Percentiles rank a stretch among this genome's conserved stretches.
Conservation (phyloP, 2,888 invertebrate genomes). For the Flabesymbios commensalis region DNA sequence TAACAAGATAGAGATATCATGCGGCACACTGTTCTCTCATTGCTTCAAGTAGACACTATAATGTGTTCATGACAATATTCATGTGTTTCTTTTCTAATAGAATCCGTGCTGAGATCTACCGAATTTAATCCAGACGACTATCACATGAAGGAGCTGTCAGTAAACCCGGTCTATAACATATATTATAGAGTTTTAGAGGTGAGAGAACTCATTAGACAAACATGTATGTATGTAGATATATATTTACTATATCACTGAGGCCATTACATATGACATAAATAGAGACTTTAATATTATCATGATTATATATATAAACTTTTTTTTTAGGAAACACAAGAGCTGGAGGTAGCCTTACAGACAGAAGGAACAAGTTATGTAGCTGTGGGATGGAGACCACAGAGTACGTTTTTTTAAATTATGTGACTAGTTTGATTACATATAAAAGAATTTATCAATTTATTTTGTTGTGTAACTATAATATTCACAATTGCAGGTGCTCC, state of each 20-base stretch:
- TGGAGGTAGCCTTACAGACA: conserved; percentile 85
- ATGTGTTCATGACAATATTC: background rate
- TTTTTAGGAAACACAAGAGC: conserved; percentile 67
- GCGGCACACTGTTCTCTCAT: background rate
- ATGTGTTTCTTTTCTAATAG: background rate
- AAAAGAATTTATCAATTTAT: too few relatives aligned
- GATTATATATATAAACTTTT: too few relatives aligned
- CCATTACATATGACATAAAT: too few relatives aligned
- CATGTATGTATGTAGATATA: too few relatives aligned
- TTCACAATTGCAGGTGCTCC: too few relatives aligned
- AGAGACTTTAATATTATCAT: too few relatives aligned
- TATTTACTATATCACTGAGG: too few relatives aligned
- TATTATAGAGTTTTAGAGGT: conserved; percentile 83
- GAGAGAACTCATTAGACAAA: too few relatives aligned
- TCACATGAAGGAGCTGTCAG: conserved; percentile 73
- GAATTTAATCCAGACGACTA: conserved; percentile 61
- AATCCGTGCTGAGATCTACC: background rate
- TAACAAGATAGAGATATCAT: background rate
- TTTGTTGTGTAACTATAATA: too few relatives aligned
- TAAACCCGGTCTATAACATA: conserved; percentile 70
- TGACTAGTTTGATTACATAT: too few relatives aligned
- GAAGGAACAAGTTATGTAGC: conserved; percentile 86
- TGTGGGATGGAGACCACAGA: conserved; percentile 85
- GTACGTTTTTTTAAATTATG: too few relatives aligned
- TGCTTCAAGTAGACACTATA: too few relatives aligned